These are phyloP conservation scores for Apaloderma vittatum DNA, from an alignment of 2,113 vertebrate genomes.

Conservation along the genomic window DNA sequence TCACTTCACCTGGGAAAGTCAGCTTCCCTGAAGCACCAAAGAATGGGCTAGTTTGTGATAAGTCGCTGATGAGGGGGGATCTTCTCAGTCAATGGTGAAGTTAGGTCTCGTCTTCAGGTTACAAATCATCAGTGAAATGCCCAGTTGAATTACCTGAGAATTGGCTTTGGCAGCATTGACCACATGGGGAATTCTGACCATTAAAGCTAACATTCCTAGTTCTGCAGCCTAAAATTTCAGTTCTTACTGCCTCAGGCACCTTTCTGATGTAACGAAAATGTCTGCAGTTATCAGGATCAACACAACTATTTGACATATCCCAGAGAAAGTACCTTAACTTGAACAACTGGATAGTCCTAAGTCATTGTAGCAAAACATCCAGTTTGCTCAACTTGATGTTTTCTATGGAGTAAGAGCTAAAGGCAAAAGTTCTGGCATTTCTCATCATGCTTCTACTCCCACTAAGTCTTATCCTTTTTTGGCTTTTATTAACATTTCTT, in stretches of 20 bases:
- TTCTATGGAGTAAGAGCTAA: neutral
- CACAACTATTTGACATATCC: neutral
- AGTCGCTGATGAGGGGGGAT: fast-evolving
- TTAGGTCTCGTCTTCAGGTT: neutral
- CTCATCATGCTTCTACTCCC: neutral
- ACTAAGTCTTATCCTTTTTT: neutral
- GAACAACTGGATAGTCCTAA: neutral
- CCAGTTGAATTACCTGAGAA: neutral
- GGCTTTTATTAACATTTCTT: neutral
- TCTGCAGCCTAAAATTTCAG: neutral
- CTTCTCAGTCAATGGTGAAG: neutral
- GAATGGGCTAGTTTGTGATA: neutral
- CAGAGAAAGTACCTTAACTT: neutral
- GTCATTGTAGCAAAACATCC: neutral
- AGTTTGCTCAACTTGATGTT: neutral
- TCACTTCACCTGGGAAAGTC: neutral
- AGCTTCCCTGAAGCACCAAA: neutral
- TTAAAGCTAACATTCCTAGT: neutral
- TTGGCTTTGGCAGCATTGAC: neutral
- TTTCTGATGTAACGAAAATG: neutral
- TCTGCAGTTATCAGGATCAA: neutral
- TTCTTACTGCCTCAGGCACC: neutral
- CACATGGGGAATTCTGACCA: neutral
- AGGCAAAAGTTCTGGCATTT: neutral
- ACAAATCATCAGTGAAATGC: neutral